phyloP scores from a whole-genome alignment of 2,797 vertebrate genomes.

The Limnodromus scolopaceus region DNA sequence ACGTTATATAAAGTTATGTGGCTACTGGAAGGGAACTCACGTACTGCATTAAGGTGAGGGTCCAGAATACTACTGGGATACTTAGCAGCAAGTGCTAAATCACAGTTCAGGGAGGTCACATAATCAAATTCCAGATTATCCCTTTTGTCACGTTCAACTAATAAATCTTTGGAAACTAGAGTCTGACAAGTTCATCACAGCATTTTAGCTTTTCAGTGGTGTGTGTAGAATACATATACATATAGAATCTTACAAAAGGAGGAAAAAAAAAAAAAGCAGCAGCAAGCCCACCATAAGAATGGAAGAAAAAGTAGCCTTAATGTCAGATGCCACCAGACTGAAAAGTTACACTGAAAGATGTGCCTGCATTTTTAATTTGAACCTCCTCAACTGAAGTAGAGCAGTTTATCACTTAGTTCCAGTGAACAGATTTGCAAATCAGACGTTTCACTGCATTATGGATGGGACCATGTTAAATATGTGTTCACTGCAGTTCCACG shows the following conservation, averaged over 20 bases:
- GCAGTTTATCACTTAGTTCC: not conserved
- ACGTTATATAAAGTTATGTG: constrained; percentile 15
- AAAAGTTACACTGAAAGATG: not conserved
- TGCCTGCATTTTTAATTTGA: not conserved
- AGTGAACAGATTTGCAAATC: not conserved
- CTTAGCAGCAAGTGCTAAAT: constrained; percentile 76
- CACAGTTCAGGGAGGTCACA: constrained; percentile 63
- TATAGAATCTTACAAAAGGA: not conserved
- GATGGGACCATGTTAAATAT: constrained; percentile 25
- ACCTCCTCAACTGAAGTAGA: not conserved
- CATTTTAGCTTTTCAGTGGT: constrained; percentile 1
- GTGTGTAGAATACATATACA: not conserved
- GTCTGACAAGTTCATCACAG: constrained; percentile 66
- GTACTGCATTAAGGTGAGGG: constrained; percentile 23
- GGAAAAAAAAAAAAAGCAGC: not conserved
- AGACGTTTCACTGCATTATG: not conserved
- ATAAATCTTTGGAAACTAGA: constrained; percentile 73
- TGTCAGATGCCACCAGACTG: not conserved
- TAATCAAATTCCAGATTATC: constrained; percentile 55
- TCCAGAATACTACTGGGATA: constrained; percentile 3
- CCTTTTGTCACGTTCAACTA: constrained; percentile 73
- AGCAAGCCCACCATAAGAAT: not conserved
- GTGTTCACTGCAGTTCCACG: constrained; percentile 55
- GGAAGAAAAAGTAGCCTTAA: not conserved
- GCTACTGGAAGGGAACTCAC: constrained; percentile 44